These are phyloP conservation scores for Willisornis vidua DNA, from an alignment of 2,113 vertebrate species.

Conservation along the genomic window DNA sequence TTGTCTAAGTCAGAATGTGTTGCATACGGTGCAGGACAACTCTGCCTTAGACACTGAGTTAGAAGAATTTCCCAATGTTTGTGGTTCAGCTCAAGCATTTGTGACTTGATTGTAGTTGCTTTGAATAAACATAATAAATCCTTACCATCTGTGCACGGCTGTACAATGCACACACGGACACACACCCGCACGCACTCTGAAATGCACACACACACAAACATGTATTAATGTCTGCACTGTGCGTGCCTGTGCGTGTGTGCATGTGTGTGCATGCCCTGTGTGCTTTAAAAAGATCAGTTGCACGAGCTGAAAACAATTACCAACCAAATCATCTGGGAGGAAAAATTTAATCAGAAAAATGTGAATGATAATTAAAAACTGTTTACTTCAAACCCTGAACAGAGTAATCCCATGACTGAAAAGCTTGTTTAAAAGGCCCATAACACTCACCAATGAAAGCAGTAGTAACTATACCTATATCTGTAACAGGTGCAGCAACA, in stretches of 20 bases:
- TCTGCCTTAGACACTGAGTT: background rate
- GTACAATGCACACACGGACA: background rate
- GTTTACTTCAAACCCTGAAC: conserved; percentile 20
- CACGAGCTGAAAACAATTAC: background rate
- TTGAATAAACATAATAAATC: conserved; percentile 27
- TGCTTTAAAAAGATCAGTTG: background rate
- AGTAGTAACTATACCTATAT: background rate
- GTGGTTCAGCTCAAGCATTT: conserved; percentile 35
- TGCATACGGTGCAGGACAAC: background rate
- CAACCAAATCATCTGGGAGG: conserved; percentile 10
- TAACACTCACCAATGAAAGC: background rate
- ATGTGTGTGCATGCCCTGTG: background rate
- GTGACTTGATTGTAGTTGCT: background rate
- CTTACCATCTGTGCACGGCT: background rate
- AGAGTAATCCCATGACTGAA: background rate
- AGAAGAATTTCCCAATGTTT: conserved; percentile 22
- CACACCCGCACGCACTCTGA: background rate
- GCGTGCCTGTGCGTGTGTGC: background rate
- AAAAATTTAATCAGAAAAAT: conserved; percentile 54
- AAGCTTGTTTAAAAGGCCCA: background rate
- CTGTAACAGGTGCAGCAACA: background rate
- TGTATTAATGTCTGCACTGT: background rate
- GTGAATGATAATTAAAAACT: conserved; percentile 35
- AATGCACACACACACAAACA: too few species aligned
- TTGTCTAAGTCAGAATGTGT: background rate